Conservation (phyloP, 2,888 invertebrate genomes). For the Andrena flavipes region DNA sequence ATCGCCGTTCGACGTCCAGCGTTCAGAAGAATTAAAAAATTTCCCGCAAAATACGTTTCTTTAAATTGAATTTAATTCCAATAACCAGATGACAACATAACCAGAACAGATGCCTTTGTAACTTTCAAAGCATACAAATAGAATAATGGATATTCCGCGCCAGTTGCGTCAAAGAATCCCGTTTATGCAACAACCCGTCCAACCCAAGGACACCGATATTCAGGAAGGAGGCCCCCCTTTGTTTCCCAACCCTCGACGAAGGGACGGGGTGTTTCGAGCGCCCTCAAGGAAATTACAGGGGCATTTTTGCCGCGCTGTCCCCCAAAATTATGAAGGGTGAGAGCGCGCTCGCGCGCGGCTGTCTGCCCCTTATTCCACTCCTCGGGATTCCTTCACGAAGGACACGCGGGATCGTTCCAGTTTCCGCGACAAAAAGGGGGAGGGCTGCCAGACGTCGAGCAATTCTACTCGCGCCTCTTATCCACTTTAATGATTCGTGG, state of each 20-base stretch:
- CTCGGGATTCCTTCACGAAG: conserved; percentile 44
- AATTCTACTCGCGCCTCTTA: conserved; percentile 12
- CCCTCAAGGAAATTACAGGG: conserved; percentile 60
- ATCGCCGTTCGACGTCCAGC: no score
- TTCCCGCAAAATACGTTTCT: no score
- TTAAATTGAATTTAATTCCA: no score
- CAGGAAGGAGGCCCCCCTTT: no score
- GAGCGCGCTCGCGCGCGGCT: conserved; percentile 19
- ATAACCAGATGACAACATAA: no score
- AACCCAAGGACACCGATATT: no score
- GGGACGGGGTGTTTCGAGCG: conserved; percentile 35
- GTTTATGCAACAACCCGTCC: no score
- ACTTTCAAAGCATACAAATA: no score
- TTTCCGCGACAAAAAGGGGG: conserved; percentile 22
- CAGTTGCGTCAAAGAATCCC: background rate
- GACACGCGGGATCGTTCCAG: conserved; percentile 39
- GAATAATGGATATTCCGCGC: background rate
- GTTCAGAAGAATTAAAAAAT: no score
- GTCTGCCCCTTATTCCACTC: conserved; percentile 4
- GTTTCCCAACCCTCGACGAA: no score
- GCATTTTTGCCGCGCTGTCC: conserved; percentile 36
- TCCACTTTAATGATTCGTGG: conserved; percentile 15
- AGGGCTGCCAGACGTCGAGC: background rate
- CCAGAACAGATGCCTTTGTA: no score
- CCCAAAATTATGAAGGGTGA: conserved; percentile 37